Base-by-base conservation (phyloP, 1,140 invertebrate genomes). In the Drosophila malerkotliana region DNA sequence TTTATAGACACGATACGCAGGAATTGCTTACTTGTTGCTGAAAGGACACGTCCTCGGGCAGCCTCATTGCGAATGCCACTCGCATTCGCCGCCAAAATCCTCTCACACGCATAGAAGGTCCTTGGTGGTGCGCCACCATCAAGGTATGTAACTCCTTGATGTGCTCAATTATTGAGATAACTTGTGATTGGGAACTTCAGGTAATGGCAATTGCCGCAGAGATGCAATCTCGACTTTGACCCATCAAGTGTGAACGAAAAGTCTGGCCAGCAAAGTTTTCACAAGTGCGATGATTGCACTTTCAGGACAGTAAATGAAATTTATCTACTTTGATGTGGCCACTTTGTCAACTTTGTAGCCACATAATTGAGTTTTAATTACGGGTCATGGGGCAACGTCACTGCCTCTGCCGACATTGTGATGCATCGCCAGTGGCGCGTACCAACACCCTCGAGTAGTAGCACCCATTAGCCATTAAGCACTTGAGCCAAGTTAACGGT, bases 331-430 rank as follows among this genome's bases (percentile, higher is more conserved):
- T 55, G 77, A 79, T 49, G 64, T 68, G 49, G 66, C 47, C 18
- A 67, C 61, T 76, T 74, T 64, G 79, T 73, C 62, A 83, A 80
- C 62, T 81, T 81, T 82, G 72, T 57, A 32, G 45, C 60, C 67
- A 62, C 81, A 74, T 81, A 85, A 84, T 85, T 81, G 78, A 75
- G 59, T 79, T 79, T 82, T 82, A 82, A 82, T 83, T 83, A 61
- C 48, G 10, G 37, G 63, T 30, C 67, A 24, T 1, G 51, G 37
- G 37, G 18, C 34, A 54, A 24, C 48, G 51, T 67, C 44, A 9
- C 44, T 47, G 44, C 32, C 67, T 54, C 51, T 6, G 37, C 24
- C 39, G 47, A n/a, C 67, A 57, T 68, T 49, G 64, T 45, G 49
- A 37, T 39, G 61, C 52, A 45, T 45, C 52, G 55, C 52, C 37